Evolutionary conservation across 2,888 invertebrate genomes (phyloP).

Genomic region (Drymonia ruficornis): DNA sequence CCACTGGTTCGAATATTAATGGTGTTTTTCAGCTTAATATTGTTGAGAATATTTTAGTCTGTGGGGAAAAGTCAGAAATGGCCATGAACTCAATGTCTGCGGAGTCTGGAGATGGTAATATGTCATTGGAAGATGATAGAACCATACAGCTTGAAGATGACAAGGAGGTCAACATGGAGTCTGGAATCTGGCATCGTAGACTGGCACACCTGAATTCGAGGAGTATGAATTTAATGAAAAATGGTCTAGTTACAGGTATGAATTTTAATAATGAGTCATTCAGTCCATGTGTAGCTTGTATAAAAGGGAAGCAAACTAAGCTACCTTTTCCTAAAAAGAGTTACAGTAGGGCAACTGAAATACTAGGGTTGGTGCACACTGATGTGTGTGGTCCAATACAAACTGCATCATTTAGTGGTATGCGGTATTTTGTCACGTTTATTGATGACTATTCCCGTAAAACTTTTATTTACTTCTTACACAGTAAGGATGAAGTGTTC

Average conservation of each 20-base stretch:
- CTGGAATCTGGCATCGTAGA: slow-evolving; percentile 21
- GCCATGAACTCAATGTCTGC: background rate
- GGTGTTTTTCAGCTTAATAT: slow-evolving; percentile 20
- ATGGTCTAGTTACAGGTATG: slow-evolving; percentile 21
- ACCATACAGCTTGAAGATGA: too few species aligned
- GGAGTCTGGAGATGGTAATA: background rate
- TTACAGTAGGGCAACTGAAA: slow-evolving; percentile 2
- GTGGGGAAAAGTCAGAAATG: background rate
- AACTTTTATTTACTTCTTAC: too few species aligned
- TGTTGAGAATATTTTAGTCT: background rate
- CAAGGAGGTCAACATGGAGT: background rate
- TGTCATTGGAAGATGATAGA: background rate
- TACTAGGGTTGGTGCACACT: slow-evolving; percentile 21
- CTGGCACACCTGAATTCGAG: slow-evolving; percentile 19
- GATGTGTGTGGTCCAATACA: slow-evolving; percentile 24
- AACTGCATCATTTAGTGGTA: slow-evolving; percentile 12
- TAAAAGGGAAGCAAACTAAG: slow-evolving; percentile 22
- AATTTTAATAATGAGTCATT: slow-evolving; percentile 8
- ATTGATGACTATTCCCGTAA: slow-evolving; percentile 16
- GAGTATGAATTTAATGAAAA: slow-evolving; percentile 20
- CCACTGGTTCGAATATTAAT: slow-evolving; percentile 14
- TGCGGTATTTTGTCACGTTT: slow-evolving; percentile 20
- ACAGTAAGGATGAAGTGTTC: too few species aligned
- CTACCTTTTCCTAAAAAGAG: slow-evolving; percentile 21
- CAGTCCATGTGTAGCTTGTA: slow-evolving; percentile 19